These are phyloP conservation scores for Leguminivora glycinivorella DNA, from an alignment of 1,140 invertebrate genomes.

Conservation along the genomic window DNA sequence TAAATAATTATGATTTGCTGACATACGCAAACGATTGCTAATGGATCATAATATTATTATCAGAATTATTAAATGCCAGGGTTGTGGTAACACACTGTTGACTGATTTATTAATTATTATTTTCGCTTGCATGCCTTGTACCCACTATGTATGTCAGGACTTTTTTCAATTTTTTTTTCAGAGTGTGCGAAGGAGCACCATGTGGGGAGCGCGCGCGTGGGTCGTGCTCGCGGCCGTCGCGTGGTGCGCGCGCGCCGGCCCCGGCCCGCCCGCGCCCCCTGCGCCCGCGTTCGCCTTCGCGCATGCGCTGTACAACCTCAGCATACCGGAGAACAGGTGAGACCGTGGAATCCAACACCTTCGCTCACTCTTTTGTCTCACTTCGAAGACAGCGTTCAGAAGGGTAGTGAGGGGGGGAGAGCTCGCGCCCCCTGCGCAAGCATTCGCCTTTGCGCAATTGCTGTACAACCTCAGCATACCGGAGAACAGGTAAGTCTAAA, in stretches of 20 bases:
- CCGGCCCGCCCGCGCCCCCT: conserved; percentile 38
- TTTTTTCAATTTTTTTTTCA: not conserved
- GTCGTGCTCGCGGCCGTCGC: conserved; percentile 60
- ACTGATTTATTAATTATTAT: too few species aligned
- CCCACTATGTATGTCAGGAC: too few species aligned
- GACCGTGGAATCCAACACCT: too few species aligned
- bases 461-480: conserved; percentile 94
- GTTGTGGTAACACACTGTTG: too few species aligned
- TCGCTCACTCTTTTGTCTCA: too few species aligned
- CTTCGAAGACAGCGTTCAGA: too few species aligned
- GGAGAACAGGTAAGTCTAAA: conserved; percentile 86
- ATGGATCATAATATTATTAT: too few species aligned
- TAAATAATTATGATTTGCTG: too few species aligned
- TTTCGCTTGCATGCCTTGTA: too few species aligned
- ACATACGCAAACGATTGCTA: too few species aligned
- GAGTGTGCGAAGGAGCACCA: conserved; percentile 30
- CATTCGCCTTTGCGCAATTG: conserved; percentile 82
- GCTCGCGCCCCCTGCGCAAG: conserved; percentile 24
- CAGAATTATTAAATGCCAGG: too few species aligned
- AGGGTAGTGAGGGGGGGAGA: too few species aligned
- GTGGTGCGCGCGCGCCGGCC: conserved; percentile 48
- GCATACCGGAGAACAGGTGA: conserved; percentile 89
- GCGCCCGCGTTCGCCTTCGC: conserved; percentile 81
- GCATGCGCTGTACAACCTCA: conserved; percentile 90
- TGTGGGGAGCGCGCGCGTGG: conserved; percentile 61